Percentiles rank a stretch among this genome's conserved stretches.
Conservation (phyloP, 2,888 invertebrate species). For the Dasypogon diadema region DNA sequence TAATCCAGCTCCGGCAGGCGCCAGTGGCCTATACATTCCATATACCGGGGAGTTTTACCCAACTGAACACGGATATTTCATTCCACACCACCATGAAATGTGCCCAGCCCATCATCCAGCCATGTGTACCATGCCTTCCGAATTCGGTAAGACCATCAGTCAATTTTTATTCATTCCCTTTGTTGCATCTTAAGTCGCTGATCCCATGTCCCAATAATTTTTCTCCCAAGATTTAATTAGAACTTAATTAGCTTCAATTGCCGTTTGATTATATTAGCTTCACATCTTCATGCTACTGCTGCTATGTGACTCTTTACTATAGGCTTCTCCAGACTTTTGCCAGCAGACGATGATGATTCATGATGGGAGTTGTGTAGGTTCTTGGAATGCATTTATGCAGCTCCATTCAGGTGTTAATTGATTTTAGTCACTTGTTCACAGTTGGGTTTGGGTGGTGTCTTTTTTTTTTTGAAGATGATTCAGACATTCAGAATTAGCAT, state of each 20-base stretch:
- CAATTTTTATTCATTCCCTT: slow-evolving; percentile 18
- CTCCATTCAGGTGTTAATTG: background rate
- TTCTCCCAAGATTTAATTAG: slow-evolving; percentile 19
- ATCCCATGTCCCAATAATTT: background rate
- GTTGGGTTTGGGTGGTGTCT: background rate
- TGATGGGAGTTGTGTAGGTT: background rate
- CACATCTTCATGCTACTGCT: background rate
- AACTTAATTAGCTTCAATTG: slow-evolving; percentile 40
- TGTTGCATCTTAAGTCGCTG: background rate
- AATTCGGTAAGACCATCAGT: slow-evolving; percentile 75
- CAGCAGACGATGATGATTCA: background rate
- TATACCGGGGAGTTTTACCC: slow-evolving; percentile 67
- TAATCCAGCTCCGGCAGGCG: slow-evolving; percentile 59
- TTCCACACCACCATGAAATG: slow-evolving; percentile 68
- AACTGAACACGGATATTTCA: slow-evolving; percentile 65
- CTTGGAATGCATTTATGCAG: background rate
- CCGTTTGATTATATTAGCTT: slow-evolving; percentile 20
- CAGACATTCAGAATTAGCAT: background rate
- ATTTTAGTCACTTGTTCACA: background rate
- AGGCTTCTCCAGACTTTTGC: background rate
- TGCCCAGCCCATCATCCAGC: slow-evolving; percentile 77
- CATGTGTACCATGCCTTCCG: slow-evolving; percentile 80
- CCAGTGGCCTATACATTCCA: slow-evolving; percentile 66
- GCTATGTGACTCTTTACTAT: background rate
- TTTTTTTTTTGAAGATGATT: background rate